Evolutionary conservation across 2,113 vertebrate genomes (phyloP), one percentile per base, ranked within the genome.

Genomic region (Malurus alboscapulatus): DNA sequence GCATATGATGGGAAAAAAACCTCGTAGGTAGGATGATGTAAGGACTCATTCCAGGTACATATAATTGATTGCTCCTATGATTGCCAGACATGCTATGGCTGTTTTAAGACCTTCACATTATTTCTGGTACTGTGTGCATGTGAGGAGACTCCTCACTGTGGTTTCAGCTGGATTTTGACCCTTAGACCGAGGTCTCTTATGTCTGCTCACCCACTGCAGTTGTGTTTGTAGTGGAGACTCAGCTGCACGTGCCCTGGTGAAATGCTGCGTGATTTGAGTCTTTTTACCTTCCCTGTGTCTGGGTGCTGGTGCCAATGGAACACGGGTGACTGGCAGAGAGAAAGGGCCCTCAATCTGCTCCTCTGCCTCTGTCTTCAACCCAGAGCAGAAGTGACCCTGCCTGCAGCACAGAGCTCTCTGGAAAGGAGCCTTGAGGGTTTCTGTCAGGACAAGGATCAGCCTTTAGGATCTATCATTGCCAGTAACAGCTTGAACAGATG

Each of bases 1-100:
- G 10, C 2, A 25, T 26, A 34, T 76, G 19, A 86, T 21, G 12
- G 18, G 0, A 11, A 22, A 34, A 51, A 48, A 40, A 72, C 0
- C 7, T 40, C 80, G 24, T n/a, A 38, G 8, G 8, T 57, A 75
- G 40, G n/a, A 68, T 72, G 32, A 4, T 73, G 24, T 29, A 76
- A 26, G 25, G 48, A 26, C 7, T 26, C 9, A 66, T 77, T 77
- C 25, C 45, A 69, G 30, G 15, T 32, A 32, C 17, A 18, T 45
- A 9, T 15, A n/a, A 8, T 10, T 68, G 36, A 30, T 57, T 50
- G 15, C 4, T 83, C 3, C 72, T 44, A 13, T 20, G 63, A 69
- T 36, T 92, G 7, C 50, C 63, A 82, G 21, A 58, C 66, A 27
- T 78, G 27, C 17, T 59, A 34, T 26, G 59, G 14, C 29, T 68